Evolutionary conservation across 2,113 vertebrate genomes (phyloP), one percentile per base, ranked within the genome.

Genomic region (Chionodraco myersi): DNA sequence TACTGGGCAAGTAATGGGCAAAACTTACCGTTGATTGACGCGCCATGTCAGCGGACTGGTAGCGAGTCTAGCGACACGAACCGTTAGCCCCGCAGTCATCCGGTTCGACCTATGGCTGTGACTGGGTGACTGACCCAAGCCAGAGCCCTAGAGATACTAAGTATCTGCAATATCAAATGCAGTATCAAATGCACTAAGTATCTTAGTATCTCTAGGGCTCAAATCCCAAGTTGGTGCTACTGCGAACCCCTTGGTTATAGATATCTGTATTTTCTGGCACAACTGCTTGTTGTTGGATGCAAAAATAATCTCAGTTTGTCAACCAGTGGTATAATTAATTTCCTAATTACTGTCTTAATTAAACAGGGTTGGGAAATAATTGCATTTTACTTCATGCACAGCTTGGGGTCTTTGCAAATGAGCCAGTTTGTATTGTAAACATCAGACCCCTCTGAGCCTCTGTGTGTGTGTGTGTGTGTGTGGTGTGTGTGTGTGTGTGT

Each of bases 361-460:
- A 47, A 71, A 53, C 49, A 56, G 30, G 68, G 63, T 62, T 80
- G 13, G 73, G 62, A 44, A 54, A 54, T 53, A 57, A 81, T 57
- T 63, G 30, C 9, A 10, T 80, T 54, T 64, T 57, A 53, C 10
- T 36, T 47, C 14, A 5, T 65, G 30, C 58, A 5, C 48, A 81
- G 77, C 66, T 76, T 75, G 62, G 68, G 73, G 62, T 26, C 69
- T 67, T 63, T 86, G 77, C 21, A 15, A 64, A 63, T 53, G 57
- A 76, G 66, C 77, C 68, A 80, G 59, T 73, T 65, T 61, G 65
- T 57, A 59, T 75, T 82, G 61, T 74, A 71, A 83, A 87, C 82
- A 83, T 23, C 63, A 74, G 52, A 72, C 52, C 69, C 73, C 72
- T 49, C 67, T 74, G 51, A 68, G 77, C 72, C 44, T 73, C 59